Percentiles rank a stretch among this genome's conserved stretches.
Evolutionary conservation across 2,888 invertebrate species (phyloP).

Genomic region (Tanytarsus gracilentus): DNA sequence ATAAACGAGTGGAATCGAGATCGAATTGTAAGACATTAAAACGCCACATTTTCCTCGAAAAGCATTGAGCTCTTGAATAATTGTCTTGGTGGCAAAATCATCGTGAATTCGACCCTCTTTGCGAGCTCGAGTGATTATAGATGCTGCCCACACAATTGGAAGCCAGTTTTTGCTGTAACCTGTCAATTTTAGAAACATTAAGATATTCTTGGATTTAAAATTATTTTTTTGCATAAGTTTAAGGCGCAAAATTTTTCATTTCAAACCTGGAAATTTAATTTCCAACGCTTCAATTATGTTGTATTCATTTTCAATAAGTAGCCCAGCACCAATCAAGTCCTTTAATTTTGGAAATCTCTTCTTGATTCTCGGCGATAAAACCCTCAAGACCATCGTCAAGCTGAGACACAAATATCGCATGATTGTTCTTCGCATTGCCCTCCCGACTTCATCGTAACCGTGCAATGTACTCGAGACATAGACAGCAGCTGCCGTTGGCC

Average conservation of each 20-base stretch:
- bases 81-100: constrained; percentile 52
- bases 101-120: constrained; percentile 49
- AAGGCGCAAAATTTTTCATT: constrained; percentile 35
- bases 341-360: constrained; percentile 49
- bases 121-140: constrained; percentile 47
- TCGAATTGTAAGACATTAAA: constrained; percentile 46
- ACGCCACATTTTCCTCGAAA: constrained; percentile 48
- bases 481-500: constrained; percentile 52
- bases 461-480: constrained; percentile 50
- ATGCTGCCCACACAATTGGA: constrained; percentile 49
- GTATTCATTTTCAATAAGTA: constrained; percentile 47
- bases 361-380: constrained; percentile 48
- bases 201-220: not conserved
- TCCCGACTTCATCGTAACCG: constrained; percentile 49
- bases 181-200: not conserved
- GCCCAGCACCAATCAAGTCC: constrained; percentile 47
- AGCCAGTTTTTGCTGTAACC: not conserved
- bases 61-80: constrained; percentile 52
- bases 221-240: no score
- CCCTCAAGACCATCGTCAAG: constrained; percentile 47
- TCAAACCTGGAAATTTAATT: constrained; percentile 42
- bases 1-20: constrained; percentile 49
- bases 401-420: constrained; percentile 49
- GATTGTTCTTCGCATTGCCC: constrained; percentile 49
- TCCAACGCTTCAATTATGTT: constrained; percentile 45